These are phyloP conservation scores for Clytia hemisphaerica DNA, from an alignment of 30 jellyfish, hydroid and myxozoan genomes.

Conservation along the genomic window DNA sequence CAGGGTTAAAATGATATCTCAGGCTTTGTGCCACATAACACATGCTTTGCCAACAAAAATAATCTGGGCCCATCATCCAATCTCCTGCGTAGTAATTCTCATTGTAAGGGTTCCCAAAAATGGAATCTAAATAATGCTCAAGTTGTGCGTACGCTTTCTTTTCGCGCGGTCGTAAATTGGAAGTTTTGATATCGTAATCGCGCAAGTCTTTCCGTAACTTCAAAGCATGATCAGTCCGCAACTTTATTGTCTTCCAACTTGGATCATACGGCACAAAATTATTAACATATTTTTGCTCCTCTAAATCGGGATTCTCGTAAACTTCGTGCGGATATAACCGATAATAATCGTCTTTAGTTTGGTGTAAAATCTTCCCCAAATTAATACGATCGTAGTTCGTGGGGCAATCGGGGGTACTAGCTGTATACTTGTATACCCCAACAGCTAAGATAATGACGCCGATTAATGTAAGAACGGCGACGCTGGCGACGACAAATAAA, in stretches of 20 bases:
- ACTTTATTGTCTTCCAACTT: conserved; percentile 49
- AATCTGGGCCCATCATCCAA: conserved; percentile 98
- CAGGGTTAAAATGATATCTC: conserved; percentile 35
- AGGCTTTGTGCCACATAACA: conserved; percentile 56
- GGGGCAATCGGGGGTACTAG: no score
- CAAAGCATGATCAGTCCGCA: conserved; percentile 61
- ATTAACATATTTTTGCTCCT: conserved; percentile 27
- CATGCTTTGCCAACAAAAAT: conserved; percentile 92
- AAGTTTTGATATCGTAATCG: conserved; percentile 29
- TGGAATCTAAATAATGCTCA: conserved; percentile 66
- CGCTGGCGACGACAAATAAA: no score
- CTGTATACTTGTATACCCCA: no score
- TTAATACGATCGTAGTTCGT: no score
- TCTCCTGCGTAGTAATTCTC: conserved; percentile 89
- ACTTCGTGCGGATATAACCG: conserved; percentile 60
- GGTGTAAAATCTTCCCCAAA: conserved; percentile 20
- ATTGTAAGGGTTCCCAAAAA: conserved; percentile 79
- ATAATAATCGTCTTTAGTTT: conserved; percentile 61
- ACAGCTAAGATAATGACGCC: no score
- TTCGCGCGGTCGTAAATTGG: conserved; percentile 51
- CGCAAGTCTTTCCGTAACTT: conserved; percentile 31
- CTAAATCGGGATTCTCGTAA: conserved; percentile 60
- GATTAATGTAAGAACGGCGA: no score
- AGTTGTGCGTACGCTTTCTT: conserved; percentile 85
- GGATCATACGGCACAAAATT: conserved; percentile 78